Percentiles rank a stretch among this genome's conserved stretches.
These are phyloP conservation scores for Desmodus rotundus DNA, from an alignment of 2,113 vertebrate genomes.

Conservation along the genomic window DNA sequence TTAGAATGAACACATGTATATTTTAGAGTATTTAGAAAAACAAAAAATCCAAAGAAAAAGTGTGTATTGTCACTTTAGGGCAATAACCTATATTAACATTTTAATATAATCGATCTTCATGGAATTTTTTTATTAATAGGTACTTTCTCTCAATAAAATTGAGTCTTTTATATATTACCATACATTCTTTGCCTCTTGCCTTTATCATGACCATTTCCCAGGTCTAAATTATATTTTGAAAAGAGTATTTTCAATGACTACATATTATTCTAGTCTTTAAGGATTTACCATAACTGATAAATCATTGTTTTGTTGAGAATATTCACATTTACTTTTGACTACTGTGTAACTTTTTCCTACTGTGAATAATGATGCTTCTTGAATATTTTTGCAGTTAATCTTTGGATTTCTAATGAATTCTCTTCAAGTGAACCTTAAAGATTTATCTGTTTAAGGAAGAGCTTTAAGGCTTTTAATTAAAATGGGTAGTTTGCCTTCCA, in stretches of 20 bases:
- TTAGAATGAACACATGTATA: not conserved
- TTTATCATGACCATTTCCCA: not conserved
- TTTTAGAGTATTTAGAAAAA: not conserved
- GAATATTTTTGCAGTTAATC: not conserved
- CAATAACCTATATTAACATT: not conserved
- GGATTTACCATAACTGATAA: not conserved
- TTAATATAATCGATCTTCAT: not conserved
- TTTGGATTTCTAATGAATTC: not conserved
- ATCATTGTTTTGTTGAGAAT: not conserved
- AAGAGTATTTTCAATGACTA: not conserved
- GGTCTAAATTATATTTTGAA: not conserved
- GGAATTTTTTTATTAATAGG: not conserved
- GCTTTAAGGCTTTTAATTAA: not conserved
- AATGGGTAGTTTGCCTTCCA: not conserved
- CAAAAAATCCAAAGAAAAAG: not conserved
- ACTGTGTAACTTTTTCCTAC: not conserved
- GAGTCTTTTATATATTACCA: not conserved
- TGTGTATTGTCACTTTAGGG: not conserved
- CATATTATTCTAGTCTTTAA: not conserved
- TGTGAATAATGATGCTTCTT: not conserved
- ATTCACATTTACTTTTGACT: not conserved
- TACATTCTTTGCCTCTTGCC: not conserved
- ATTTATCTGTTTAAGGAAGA: not conserved
- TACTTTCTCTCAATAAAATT: not conserved
- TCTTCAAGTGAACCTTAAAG: not conserved